These are phyloP conservation scores for Neuroterus valhalla DNA, from an alignment of 1,140 invertebrate genomes.

Conservation along the genomic window DNA sequence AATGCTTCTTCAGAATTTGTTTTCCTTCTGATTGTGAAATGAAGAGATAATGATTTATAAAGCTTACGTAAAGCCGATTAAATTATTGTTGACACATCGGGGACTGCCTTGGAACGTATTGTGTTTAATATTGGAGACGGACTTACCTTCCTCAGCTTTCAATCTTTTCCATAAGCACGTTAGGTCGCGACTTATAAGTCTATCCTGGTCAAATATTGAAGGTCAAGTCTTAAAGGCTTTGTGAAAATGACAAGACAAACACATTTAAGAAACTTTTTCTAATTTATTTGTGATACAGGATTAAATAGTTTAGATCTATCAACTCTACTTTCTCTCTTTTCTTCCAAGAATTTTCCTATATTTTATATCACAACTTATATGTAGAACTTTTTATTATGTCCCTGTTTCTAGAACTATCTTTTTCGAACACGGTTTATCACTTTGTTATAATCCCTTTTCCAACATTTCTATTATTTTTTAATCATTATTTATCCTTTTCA, in stretches of 20 bases:
- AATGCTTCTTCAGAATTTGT: background rate
- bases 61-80: conserved; percentile 19
- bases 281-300: background rate
- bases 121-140: conserved; percentile 23
- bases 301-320: too few relatives aligned
- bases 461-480: too few relatives aligned
- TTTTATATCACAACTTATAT: too few relatives aligned
- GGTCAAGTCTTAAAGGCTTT: too few relatives aligned
- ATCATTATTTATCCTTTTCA: too few relatives aligned
- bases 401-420: too few relatives aligned
- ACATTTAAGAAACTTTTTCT: background rate
- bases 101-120: background rate
- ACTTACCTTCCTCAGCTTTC: conserved; percentile 17
- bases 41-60: conserved; percentile 19
- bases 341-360: too few relatives aligned
- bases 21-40: conserved; percentile 3
- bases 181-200: conserved; percentile 21
- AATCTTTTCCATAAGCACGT: conserved; percentile 22
- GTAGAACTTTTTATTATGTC: too few relatives aligned
- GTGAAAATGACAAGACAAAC: too few relatives aligned
- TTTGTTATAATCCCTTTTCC: too few relatives aligned
- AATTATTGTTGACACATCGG: conserved; percentile 22
- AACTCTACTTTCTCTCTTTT: too few relatives aligned
- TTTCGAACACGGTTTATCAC: too few relatives aligned
- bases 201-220: conserved; percentile 13